Conservation (phyloP, 2,888 invertebrate species). For the Tetranychus truncatus region DNA sequence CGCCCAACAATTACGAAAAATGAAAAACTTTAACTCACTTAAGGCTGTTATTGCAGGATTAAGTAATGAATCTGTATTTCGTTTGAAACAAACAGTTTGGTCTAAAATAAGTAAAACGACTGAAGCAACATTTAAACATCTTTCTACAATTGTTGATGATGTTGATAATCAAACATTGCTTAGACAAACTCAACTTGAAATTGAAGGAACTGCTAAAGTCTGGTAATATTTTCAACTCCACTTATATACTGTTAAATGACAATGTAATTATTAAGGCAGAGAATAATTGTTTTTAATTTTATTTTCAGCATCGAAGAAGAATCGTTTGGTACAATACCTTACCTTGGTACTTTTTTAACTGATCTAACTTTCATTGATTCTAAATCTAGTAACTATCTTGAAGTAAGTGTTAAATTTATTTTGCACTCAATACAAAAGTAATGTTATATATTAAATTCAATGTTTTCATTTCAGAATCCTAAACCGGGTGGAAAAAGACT, state of each 20-base stretch:
- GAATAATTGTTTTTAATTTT: no score
- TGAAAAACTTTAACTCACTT: slow-evolving; percentile 22
- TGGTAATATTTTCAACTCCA: slow-evolving; percentile 9
- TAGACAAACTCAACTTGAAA: slow-evolving; percentile 22
- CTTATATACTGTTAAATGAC: no score
- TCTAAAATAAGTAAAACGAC: slow-evolving; percentile 15
- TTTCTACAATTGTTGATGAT: slow-evolving; percentile 23
- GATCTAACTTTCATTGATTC: slow-evolving; percentile 98
- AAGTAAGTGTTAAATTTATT: slow-evolving; percentile 16
- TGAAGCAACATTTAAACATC: slow-evolving; percentile 17
- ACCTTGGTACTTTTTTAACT: slow-evolving; percentile 89
- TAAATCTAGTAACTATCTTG: slow-evolving; percentile 23
- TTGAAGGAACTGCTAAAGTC: slow-evolving; percentile 23
- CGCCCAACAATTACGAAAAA: slow-evolving; percentile 20
- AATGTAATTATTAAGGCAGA: no score
- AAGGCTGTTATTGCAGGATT: slow-evolving; percentile 22
- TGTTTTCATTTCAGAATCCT: neutral
- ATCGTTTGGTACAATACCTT: slow-evolving; percentile 72
- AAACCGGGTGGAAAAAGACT: slow-evolving; percentile 44
- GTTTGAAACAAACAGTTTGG: slow-evolving; percentile 21
- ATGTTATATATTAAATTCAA: no score
- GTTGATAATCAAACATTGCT: slow-evolving; percentile 23
- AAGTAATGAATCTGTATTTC: slow-evolving; percentile 23
- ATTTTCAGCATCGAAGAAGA: slow-evolving; percentile 13
- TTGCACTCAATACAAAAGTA: neutral